Conservation (phyloP, 2,113 vertebrate genomes). For the Arenaria interpres region DNA sequence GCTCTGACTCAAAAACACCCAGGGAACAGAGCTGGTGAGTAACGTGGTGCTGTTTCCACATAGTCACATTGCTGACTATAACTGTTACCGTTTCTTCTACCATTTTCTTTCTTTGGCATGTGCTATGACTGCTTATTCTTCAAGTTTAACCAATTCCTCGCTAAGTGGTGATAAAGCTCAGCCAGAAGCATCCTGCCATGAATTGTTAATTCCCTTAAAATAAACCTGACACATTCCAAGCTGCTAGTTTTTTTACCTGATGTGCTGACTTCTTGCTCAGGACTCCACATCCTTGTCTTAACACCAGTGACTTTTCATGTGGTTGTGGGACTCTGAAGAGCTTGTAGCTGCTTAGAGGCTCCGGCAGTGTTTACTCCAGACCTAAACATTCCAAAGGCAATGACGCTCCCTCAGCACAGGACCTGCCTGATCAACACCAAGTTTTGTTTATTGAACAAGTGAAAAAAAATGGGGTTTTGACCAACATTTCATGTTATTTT, state of each 20-base stretch:
- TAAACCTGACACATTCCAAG: neutral
- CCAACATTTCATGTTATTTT: neutral
- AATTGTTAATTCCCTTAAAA: neutral
- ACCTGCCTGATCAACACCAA: neutral
- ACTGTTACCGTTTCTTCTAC: neutral
- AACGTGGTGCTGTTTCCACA: neutral
- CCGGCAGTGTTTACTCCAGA: neutral
- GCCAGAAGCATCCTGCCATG: neutral
- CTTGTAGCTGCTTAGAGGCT: neutral
- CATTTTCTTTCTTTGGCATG: neutral
- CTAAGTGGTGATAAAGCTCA: neutral
- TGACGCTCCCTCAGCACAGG: neutral
- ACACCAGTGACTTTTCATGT: neutral
- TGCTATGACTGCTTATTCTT: neutral
- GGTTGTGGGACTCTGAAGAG: neutral
- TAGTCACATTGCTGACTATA: neutral
- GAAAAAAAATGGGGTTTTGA: neutral
- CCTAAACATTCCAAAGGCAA: neutral
- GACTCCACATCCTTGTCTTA: neutral
- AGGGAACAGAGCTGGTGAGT: neutral
- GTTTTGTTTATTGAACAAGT: neutral
- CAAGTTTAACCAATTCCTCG: neutral
- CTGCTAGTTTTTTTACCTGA: neutral
- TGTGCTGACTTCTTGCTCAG: neutral
- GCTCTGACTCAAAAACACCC: slow-evolving; percentile 36